These are phyloP conservation scores for Gallirallus australis DNA, from an alignment of 2,797 vertebrate genomes.

Conservation along the genomic window DNA sequence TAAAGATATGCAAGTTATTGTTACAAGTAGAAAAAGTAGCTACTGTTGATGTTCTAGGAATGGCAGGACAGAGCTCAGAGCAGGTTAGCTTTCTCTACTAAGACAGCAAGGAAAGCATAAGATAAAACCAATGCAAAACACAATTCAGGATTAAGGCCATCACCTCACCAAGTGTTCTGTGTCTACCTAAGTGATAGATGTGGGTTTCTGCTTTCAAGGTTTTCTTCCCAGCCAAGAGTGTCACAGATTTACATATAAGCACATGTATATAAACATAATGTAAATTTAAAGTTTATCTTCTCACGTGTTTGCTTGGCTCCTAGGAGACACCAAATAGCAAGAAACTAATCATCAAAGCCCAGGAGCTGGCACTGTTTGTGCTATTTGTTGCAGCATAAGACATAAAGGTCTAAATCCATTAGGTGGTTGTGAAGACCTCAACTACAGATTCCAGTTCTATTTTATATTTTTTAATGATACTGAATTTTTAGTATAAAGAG, in stretches of 20 bases:
- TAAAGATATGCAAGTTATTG: neutral
- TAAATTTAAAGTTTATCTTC: neutral
- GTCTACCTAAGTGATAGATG: neutral
- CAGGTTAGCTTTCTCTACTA: neutral
- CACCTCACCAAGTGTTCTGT: neutral
- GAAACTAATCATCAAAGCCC: neutral
- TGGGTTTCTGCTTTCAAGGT: neutral
- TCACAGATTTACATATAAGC: neutral
- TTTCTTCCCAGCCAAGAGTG: neutral
- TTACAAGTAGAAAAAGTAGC: neutral
- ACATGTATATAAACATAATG: neutral
- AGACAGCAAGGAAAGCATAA: neutral
- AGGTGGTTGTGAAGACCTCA: neutral
- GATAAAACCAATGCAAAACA: neutral
- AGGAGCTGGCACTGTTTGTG: neutral
- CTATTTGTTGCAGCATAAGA: neutral
- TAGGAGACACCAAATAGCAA: neutral
- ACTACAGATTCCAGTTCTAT: neutral
- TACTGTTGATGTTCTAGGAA: neutral
- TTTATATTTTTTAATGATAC: neutral
- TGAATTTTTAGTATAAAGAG: neutral
- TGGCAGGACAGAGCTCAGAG: neutral
- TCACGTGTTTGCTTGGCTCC: neutral
- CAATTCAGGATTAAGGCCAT: neutral
- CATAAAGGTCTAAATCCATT: neutral